Evolutionary conservation across 2,113 vertebrate genomes (phyloP).

Genomic region (Mesembrinibis cayennensis): DNA sequence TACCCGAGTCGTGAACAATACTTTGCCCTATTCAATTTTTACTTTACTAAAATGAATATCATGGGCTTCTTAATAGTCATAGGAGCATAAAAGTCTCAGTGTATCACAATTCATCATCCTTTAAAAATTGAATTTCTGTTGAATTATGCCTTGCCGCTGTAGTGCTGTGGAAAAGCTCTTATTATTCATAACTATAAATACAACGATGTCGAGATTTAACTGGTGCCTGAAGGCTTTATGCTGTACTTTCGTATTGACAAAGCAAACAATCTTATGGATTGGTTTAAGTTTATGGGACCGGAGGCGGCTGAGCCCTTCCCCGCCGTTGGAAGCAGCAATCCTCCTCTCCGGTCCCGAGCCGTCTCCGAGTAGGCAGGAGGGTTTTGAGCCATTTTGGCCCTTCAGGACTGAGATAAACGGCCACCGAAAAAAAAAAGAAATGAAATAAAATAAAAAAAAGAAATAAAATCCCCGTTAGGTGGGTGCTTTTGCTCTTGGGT

Average conservation of each 20-base stretch:
- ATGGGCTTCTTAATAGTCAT: constrained; percentile 50
- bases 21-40: constrained; percentile 31
- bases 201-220: constrained; percentile 31
- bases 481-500: background rate
- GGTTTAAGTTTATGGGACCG: background rate
- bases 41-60: constrained; percentile 51
- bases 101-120: constrained; percentile 63
- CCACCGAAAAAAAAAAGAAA: background rate
- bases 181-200: constrained; percentile 66
- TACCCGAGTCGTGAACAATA: rapidly evolving
- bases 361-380: background rate
- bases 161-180: constrained; percentile 55
- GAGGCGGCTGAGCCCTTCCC: background rate
- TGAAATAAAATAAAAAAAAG: too few species aligned
- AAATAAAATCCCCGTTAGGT: rapidly evolving
- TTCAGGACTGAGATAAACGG: background rate
- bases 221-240: constrained; percentile 51
- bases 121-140: constrained; percentile 62
- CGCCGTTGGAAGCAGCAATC: background rate
- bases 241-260: constrained; percentile 16
- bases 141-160: constrained; percentile 43
- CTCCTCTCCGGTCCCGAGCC: background rate
- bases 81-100: constrained; percentile 58
- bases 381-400: background rate
- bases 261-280: constrained; percentile 46